Evolutionary conservation across 2,797 vertebrate genomes (phyloP), one percentile per base, ranked within the genome.

Genomic region (Lutjanus argentimaculatus): DNA sequence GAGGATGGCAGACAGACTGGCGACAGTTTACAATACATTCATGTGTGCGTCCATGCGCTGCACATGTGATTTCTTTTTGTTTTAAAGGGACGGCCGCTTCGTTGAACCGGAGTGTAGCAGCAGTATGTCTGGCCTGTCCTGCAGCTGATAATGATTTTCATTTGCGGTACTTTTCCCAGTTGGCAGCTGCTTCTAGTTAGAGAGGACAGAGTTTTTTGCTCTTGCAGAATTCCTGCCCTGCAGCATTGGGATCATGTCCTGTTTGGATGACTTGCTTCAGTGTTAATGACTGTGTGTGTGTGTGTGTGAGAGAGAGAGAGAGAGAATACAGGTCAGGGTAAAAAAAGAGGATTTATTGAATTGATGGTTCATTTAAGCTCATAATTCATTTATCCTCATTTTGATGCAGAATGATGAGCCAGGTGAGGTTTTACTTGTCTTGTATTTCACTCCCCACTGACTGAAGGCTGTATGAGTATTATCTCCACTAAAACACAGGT

Each of bases 91-190:
- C 68, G 30, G 55, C 80, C 75, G 83, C 83, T 80, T 79, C 86
- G 72, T 63, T 89, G 89, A 88, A 85, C 71, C 71, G 0, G 83
- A 88, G 83, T 84, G 75, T 80, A 83, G 82, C 81, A n/a, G 77
- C 30, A 36, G 30, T 36, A 3, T 73, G 88, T 91, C 92, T 89
- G 85, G 83, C 76, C 91, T 73, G 89, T 94, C 93, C 91, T 85
- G 81, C 91, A 93, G 93, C 93, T 94, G 92, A 93, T 95, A 95
- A 95, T 94, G 93, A 92, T 93, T 95, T 95, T 95, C 94, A 93
- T 93, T 92, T 81, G 87, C 63, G 72, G 80, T 91, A 64, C 90
- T 92, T 93, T 92, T 94, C 90, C 87, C 92, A 92, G 85, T 85
- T 80, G 76, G 71, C 94, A 94, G 92, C 93, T 95, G 94, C 88